Evolutionary conservation across 2,113 vertebrate genomes (phyloP).

Genomic region (Pandion haliaetus): DNA sequence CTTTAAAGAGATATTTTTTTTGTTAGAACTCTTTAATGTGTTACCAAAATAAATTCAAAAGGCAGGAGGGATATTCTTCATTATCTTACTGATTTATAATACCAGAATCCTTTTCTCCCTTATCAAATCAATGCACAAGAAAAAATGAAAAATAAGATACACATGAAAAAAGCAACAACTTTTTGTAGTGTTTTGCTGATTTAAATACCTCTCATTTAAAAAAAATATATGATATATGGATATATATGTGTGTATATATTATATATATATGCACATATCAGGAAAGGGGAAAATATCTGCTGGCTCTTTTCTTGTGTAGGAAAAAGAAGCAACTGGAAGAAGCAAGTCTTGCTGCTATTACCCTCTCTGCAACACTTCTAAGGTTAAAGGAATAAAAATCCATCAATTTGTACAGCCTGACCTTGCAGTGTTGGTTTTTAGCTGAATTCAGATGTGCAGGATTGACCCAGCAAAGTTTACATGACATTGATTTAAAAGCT

Average conservation of each 20-base stretch:
- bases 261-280: not conserved
- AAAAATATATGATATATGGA: not conserved
- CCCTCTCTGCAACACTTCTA: constrained; percentile 43
- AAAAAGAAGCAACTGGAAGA: constrained; percentile 37
- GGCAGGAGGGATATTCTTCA: not conserved
- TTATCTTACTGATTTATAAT: not conserved
- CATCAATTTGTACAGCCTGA: constrained; percentile 51
- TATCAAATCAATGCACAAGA: not conserved
- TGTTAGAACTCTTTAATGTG: not conserved
- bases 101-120: not conserved
- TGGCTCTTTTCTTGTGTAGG: not conserved
- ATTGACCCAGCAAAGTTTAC: constrained; percentile 38
- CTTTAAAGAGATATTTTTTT: not conserved
- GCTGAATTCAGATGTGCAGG: constrained; percentile 54
- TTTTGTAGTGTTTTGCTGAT: not conserved
- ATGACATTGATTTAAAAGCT: constrained; percentile 52
- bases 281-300: not conserved
- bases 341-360: constrained; percentile 21
- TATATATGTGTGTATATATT: no score
- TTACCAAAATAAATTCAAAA: not conserved
- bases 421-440: constrained; percentile 3
- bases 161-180: not conserved
- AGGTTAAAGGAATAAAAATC: constrained; percentile 65
- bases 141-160: not conserved
- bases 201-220: not conserved